phyloP scores from a whole-genome alignment of 2,797 vertebrate species.

The Simalia tracyae region DNA sequence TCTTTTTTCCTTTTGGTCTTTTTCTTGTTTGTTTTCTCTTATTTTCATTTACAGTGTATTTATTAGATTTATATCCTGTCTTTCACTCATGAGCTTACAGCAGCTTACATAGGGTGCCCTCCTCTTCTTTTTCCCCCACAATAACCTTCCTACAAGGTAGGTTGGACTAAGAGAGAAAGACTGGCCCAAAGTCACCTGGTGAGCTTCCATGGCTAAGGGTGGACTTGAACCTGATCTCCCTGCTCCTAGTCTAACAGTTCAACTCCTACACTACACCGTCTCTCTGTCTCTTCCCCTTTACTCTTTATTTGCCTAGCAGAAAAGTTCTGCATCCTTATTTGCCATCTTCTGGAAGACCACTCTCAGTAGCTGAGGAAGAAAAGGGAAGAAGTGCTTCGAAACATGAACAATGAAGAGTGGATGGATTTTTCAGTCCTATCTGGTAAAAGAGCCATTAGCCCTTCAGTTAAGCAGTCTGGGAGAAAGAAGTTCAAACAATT shows the following conservation, averaged over 20 bases:
- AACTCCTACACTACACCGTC: background rate
- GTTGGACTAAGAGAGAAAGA: background rate
- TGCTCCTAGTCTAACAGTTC: background rate
- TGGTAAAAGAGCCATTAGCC: background rate
- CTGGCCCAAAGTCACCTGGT: background rate
- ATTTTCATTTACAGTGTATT: background rate
- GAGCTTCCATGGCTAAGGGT: background rate
- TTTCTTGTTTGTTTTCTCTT: background rate
- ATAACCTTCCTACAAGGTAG: background rate
- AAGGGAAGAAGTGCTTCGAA: background rate
- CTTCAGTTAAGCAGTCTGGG: background rate
- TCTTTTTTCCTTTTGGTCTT: background rate
- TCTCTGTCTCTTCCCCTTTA: background rate
- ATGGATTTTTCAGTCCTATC: background rate
- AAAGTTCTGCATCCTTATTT: background rate
- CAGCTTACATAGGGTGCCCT: background rate
- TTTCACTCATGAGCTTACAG: background rate
- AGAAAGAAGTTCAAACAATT: background rate
- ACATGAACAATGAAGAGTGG: background rate
- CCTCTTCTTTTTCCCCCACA: background rate
- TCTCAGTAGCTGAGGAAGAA: background rate
- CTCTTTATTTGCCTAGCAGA: background rate
- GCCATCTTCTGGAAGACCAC: background rate
- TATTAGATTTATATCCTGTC: background rate
- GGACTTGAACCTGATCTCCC: background rate